These are phyloP conservation scores for Helicoverpa assulta DNA, from an alignment of 2,888 invertebrate genomes.

Conservation along the genomic window DNA sequence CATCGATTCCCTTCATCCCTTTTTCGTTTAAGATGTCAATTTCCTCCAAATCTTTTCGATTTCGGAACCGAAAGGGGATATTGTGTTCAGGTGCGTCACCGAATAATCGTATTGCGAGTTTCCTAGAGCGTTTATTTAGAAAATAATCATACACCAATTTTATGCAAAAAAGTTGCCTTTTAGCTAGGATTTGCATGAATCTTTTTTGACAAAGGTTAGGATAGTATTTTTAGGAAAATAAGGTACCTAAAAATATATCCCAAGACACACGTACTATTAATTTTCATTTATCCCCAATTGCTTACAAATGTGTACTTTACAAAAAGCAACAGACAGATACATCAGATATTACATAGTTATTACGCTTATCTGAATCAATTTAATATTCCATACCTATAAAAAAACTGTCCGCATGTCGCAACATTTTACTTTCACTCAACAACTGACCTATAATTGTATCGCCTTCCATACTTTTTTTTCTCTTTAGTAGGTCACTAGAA, in stretches of 20 bases:
- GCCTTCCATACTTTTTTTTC: not conserved
- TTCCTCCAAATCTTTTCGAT: constrained; percentile 10
- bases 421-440: not conserved
- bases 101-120: constrained; percentile 19
- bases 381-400: too few relatives aligned
- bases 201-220: not conserved
- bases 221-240: too few relatives aligned
- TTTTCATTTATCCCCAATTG: too few relatives aligned
- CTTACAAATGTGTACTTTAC: too few relatives aligned
- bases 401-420: too few relatives aligned
- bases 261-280: too few relatives aligned
- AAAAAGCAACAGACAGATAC: too few relatives aligned
- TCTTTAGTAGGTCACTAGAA: not conserved
- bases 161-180: not conserved
- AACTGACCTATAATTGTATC: not conserved
- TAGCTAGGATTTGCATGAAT: not conserved
- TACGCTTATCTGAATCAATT: too few relatives aligned
- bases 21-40: constrained; percentile 1
- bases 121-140: not conserved
- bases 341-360: too few relatives aligned
- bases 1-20: not conserved
- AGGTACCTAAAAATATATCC: too few relatives aligned
- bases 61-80: constrained; percentile 21
- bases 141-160: not conserved
- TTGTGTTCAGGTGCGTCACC: constrained; percentile 16